Evolutionary conservation across 1,140 invertebrate genomes (phyloP).

Genomic region (Trichonephila clavata): DNA sequence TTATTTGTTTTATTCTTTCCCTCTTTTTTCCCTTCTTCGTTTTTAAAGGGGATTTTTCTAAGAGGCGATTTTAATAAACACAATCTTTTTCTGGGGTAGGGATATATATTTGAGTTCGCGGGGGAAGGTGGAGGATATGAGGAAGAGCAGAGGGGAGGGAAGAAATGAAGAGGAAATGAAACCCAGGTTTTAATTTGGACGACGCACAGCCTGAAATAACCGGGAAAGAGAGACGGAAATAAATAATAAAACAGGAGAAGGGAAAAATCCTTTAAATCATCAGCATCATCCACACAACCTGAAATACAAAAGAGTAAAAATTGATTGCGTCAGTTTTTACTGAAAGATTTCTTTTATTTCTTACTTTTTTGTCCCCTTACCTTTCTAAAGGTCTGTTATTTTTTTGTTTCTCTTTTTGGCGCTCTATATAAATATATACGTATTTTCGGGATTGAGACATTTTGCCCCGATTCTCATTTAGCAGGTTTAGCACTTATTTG

Average conservation of each 20-base stretch:
- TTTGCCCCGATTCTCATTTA: constrained; percentile 73
- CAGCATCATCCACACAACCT: constrained; percentile 73
- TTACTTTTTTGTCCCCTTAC: constrained; percentile 49
- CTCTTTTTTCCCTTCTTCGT: not conserved
- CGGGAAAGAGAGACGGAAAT: constrained; percentile 47
- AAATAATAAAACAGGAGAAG: constrained; percentile 64
- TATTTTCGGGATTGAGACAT: constrained; percentile 55
- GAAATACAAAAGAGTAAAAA: constrained; percentile 76
- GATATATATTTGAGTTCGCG: constrained; percentile 61
- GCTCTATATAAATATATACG: constrained; percentile 55
- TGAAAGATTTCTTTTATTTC: constrained; percentile 71
- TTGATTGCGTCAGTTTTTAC: constrained; percentile 76
- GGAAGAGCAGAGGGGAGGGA: constrained; percentile 6
- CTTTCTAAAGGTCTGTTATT: constrained; percentile 51
- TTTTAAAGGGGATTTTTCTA: constrained; percentile 62
- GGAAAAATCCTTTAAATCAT: constrained; percentile 76
- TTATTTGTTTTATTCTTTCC: constrained; percentile 54
- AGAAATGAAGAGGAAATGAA: constrained; percentile 77
- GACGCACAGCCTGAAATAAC: constrained; percentile 63
- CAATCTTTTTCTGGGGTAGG: constrained; percentile 62
- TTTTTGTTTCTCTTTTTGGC: constrained; percentile 53
- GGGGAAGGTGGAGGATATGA: not conserved
- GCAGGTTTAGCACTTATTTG: constrained; percentile 76
- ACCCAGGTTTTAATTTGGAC: constrained; percentile 75
- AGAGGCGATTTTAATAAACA: constrained; percentile 77